phyloP scores from a whole-genome alignment of 2,113 vertebrate genomes.

The Misgurnus mizolepis region DNA sequence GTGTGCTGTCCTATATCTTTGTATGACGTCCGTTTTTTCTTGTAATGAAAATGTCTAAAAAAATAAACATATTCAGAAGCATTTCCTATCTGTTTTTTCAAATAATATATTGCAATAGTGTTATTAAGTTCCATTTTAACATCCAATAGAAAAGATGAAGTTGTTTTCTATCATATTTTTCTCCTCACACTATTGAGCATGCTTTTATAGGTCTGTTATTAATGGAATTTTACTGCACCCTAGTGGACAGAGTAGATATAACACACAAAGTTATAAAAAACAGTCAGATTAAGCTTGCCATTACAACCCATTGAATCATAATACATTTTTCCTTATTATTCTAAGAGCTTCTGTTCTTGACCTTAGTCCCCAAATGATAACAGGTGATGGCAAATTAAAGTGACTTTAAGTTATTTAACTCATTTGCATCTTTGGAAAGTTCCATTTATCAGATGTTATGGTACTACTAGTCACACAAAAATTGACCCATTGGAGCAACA shows the following conservation, averaged over 20 bases:
- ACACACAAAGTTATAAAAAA: neutral
- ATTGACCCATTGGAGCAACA: neutral
- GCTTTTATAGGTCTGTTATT: neutral
- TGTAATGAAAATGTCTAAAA: conserved; percentile 60
- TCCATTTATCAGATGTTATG: conserved; percentile 3
- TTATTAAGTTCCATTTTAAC: neutral
- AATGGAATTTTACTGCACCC: conserved; percentile 47
- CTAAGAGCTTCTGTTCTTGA: neutral
- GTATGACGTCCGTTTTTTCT: conserved; percentile 55
- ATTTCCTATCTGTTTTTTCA: conserved; percentile 23
- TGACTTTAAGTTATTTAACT: neutral
- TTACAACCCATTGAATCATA: too few relatives aligned
- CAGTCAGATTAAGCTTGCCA: neutral
- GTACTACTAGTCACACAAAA: too few relatives aligned
- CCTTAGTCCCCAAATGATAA: neutral
- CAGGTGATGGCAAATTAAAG: neutral
- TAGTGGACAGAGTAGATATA: conserved; percentile 42
- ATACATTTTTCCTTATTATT: neutral
- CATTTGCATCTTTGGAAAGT: neutral
- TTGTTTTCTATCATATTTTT: too few relatives aligned
- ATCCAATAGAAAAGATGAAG: too few relatives aligned
- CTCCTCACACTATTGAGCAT: neutral
- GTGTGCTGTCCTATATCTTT: conserved; percentile 55
- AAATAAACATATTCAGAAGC: conserved; percentile 67
- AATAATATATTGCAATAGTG: neutral